phyloP scores from a whole-genome alignment of 2,113 vertebrate genomes.

The Colossoma macropomum region DNA sequence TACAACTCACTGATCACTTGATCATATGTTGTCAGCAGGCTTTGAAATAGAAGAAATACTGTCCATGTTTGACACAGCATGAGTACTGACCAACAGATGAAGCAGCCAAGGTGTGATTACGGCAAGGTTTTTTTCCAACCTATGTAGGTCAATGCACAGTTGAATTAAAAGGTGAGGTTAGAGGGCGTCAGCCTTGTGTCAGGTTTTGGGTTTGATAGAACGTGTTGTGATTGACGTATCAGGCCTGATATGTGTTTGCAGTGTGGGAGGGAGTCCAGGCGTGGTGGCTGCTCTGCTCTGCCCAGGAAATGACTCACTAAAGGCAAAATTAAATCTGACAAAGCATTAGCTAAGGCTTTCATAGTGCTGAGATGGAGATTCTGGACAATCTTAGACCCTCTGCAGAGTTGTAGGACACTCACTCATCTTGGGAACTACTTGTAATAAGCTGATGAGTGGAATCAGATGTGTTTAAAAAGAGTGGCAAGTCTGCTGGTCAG shows the following conservation, averaged over 20 bases:
- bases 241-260: slow-evolving; percentile 16
- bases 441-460: not conserved
- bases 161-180: not conserved
- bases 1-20: too few relatives aligned
- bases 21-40: too few relatives aligned
- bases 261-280: slow-evolving; percentile 37
- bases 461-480: not conserved
- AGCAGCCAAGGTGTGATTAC: not conserved
- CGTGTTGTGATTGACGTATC: not conserved
- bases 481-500: not conserved
- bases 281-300: not conserved
- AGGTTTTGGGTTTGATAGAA: not conserved
- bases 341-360: not conserved
- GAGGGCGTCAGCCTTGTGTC: slow-evolving; percentile 7
- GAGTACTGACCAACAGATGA: not conserved
- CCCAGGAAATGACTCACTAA: slow-evolving; percentile 17
- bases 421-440: not conserved
- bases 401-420: not conserved
- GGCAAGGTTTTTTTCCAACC: not conserved
- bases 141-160: not conserved
- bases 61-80: too few relatives aligned
- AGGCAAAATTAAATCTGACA: not conserved
- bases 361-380: not conserved
- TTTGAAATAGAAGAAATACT: too few relatives aligned
- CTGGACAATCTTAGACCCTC: not conserved